Evolutionary conservation across 2,888 invertebrate genomes (phyloP).

Genomic region (Eupsilia transversa): DNA sequence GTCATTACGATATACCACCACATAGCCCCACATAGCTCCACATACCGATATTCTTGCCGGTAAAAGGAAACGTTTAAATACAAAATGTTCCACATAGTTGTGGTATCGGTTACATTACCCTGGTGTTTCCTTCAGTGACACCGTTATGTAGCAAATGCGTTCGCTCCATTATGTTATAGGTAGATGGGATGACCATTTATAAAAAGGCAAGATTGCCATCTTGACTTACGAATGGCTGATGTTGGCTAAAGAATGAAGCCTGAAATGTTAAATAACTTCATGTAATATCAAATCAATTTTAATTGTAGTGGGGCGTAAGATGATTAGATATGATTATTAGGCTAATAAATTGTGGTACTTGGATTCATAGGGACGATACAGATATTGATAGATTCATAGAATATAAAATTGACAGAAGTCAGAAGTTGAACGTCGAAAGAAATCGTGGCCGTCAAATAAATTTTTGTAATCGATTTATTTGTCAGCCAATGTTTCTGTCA

Average conservation of each 20-base stretch:
- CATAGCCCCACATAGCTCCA: constrained; percentile 18
- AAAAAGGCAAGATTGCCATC: too few species aligned
- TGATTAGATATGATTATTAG: not conserved
- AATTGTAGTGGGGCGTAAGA: not conserved
- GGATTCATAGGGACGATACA: too few species aligned
- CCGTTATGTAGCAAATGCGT: constrained; percentile 34
- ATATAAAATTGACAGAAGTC: not conserved
- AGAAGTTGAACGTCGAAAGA: not conserved
- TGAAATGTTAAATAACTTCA: not conserved
- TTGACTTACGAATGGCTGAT: not conserved
- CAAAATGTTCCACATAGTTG: constrained; percentile 61
- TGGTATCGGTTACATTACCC: constrained; percentile 55
- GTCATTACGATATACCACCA: constrained; percentile 23
- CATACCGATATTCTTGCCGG: constrained; percentile 39
- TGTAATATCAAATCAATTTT: not conserved
- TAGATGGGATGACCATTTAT: constrained; percentile 4
- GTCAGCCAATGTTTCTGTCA: not conserved
- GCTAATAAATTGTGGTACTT: not conserved
- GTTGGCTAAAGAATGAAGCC: not conserved
- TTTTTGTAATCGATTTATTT: not conserved
- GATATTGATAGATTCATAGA: not conserved
- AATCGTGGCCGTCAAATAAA: too few species aligned
- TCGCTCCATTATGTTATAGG: not conserved
- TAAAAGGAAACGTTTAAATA: constrained; percentile 54
- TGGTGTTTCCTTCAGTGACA: constrained; percentile 50